Conservation (phyloP, 2,113 vertebrate species). For the Pipa parva region DNA sequence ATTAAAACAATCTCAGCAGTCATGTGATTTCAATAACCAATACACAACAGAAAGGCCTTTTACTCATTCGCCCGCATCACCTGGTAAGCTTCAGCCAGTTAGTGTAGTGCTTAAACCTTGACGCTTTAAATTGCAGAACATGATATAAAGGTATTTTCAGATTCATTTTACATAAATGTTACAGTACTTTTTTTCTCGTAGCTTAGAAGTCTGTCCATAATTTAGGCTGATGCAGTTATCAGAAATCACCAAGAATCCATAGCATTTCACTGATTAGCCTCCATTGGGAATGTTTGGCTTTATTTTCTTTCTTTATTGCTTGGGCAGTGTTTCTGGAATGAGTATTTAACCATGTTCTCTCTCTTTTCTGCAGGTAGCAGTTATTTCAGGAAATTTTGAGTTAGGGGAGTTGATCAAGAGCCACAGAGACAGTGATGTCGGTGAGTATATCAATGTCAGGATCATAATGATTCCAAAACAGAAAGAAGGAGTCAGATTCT, state of each 20-base stretch:
- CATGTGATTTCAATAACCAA: too few relatives aligned
- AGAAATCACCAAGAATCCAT: not conserved
- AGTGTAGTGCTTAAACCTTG: too few relatives aligned
- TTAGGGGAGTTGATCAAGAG: slow-evolving; percentile 88
- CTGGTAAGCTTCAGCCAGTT: too few relatives aligned
- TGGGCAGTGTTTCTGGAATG: not conserved
- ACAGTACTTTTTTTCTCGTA: not conserved
- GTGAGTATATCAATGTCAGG: slow-evolving; percentile 57
- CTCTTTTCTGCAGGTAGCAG: slow-evolving; percentile 69
- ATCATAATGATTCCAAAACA: too few relatives aligned
- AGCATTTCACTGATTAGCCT: not conserved
- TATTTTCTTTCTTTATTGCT: not conserved
- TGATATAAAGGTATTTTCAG: too few relatives aligned
- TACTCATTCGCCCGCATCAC: too few relatives aligned
- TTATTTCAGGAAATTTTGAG: slow-evolving; percentile 88
- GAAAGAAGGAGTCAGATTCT: too few relatives aligned
- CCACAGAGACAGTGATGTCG: slow-evolving; percentile 79
- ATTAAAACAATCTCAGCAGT: too few relatives aligned
- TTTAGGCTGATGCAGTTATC: slow-evolving; percentile 12
- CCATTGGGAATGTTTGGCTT: too few relatives aligned
- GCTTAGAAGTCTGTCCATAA: slow-evolving; percentile 14
- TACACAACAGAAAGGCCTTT: too few relatives aligned
- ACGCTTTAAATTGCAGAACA: too few relatives aligned
- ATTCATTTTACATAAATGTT: too few relatives aligned
- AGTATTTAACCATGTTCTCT: not conserved